Evolutionary conservation across 2,797 vertebrate genomes (phyloP), one percentile per base, ranked within the genome.

Genomic region (Phyllotis vaccarum): DNA sequence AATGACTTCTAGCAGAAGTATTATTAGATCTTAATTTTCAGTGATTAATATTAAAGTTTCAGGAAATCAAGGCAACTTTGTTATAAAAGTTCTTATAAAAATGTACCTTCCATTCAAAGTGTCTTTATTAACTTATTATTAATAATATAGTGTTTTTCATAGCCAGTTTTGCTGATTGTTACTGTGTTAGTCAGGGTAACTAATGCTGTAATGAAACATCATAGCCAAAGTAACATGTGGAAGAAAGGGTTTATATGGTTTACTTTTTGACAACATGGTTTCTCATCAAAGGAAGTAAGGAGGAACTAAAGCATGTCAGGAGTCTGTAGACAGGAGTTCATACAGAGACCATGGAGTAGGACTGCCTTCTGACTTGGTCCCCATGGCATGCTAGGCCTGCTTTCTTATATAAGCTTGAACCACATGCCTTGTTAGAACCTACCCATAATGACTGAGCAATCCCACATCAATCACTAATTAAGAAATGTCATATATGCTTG

Each of bases 11-110:
- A 64, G 2, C 5, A 46, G 17, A 70, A 64, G 5, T n/a, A 92
- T 76, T 80, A 75, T 49, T 87, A 87, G 52, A 56, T 70, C 56
- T 62, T 88, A 93, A 74, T 86, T 95, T 96, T 76, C 14, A 85
- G 58, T 1, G 0, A 17, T 29, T n/a, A n/a, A n/a, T n/a, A n/a
- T 86, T 62, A 56, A 96, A 5, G 0, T 79, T 93, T 95, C 46
- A 60, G 56, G 4, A 68, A 82, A 49, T 64, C 2, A 91, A 79
- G 46, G 31, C 19, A 68, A 60, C 60, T 62, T 62, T 82, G 17
- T 6, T 62, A 31, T 21, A 43, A 62, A 52, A 3, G 54, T 79
- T 58, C 22, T 40, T 11, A 60, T 43, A 56, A 91, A 83, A 78
- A n/a, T 49, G 1, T 0, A 58, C 37, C 14, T 43, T 58, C 22